Base-by-base conservation (phyloP, 2,113 vertebrate genomes). In the Crypturellus undulatus region DNA sequence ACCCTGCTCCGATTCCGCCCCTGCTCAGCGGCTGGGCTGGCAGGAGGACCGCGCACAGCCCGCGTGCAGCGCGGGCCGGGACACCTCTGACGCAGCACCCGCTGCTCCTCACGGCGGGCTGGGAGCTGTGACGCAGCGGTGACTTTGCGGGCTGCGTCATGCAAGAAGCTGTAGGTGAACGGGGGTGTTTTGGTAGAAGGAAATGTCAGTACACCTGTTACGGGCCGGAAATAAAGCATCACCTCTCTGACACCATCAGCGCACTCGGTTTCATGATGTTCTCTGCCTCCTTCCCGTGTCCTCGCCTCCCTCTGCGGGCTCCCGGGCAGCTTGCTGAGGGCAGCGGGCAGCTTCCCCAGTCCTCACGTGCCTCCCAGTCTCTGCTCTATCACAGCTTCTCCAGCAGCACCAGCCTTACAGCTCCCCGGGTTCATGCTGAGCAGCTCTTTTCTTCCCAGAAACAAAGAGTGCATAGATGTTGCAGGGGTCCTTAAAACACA, bases 81-180 rank as follows among this genome's bases (percentile, higher is more conserved):
- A 83, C 28, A 28, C 49, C 75, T 92, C 64, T 72, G 68, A 59
- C 0, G 0, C 63, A 72, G 30, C 12, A 54, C 58, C 38, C 7
- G 2, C 11, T 42, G 32, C 9, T 72, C 30, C 14, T 28, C 36
- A 12, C 4, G 10, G 1, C 0, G 0, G 7, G 30, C 20, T 3
- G 28, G 22, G 10, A 89, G 24, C 26, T 59, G 3, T 87, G 76
- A 77, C 1, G 5, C 52, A 3, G 1, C 2, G 18, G 3, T 64
- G 70, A 84, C 65, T 73, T 77, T 79, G 32, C 30, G 38, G 0
- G 0, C 11, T 62, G 70, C 60, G 38, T 87, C 54, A 63, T 17
- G 10, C 12, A 25, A 59, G 76, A 62, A n/a, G 82, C 16, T 1
- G 0, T 25, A 38, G 30, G 78, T 38, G 28, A 5, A 72, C 40